Evolutionary conservation across 2,888 invertebrate genomes (phyloP).

Genomic region (Rhodophaea formosa): DNA sequence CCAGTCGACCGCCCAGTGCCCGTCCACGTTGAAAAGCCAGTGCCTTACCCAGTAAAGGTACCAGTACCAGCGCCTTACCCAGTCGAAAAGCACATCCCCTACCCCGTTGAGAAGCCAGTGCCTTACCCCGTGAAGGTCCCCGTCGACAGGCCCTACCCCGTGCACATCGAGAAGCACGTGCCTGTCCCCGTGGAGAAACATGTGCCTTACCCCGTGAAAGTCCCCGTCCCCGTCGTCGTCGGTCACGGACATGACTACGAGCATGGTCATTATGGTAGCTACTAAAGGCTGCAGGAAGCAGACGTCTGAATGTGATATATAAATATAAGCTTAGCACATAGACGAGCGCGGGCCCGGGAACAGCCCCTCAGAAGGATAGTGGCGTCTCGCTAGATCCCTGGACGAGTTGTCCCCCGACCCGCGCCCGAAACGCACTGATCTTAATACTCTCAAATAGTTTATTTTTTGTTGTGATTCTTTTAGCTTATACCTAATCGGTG

Average conservation of each 20-base stretch:
- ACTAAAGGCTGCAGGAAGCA: conserved; percentile 79
- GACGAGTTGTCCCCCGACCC: conserved; percentile 49
- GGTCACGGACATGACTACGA: conserved; percentile 72
- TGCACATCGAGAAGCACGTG: conserved; percentile 84
- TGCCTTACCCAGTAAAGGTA: conserved; percentile 83
- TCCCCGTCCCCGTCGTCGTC: conserved; percentile 78
- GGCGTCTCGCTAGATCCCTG: conserved; percentile 44
- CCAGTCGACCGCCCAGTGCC: conserved; percentile 81
- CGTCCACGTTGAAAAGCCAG: conserved; percentile 68
- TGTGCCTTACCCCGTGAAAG: conserved; percentile 84
- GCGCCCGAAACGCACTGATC: conserved; percentile 62
- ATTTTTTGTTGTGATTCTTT: conserved; percentile 56
- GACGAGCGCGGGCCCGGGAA: conserved; percentile 57
- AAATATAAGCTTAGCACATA: conserved; percentile 76
- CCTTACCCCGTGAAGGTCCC: conserved; percentile 85
- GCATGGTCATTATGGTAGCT: conserved; percentile 78
- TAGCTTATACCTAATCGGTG: conserved; percentile 59
- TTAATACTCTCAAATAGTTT: conserved; percentile 61
- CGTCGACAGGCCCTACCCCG: conserved; percentile 83
- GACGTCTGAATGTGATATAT: conserved; percentile 78
- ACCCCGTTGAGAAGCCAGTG: conserved; percentile 84
- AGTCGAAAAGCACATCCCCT: conserved; percentile 82
- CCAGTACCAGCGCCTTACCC: conserved; percentile 84
- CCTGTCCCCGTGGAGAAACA: conserved; percentile 83
- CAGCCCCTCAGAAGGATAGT: conserved; percentile 51